These are phyloP conservation scores for Nyctibius bracteatus DNA, from an alignment of 2,113 vertebrate genomes.

Conservation along the genomic window DNA sequence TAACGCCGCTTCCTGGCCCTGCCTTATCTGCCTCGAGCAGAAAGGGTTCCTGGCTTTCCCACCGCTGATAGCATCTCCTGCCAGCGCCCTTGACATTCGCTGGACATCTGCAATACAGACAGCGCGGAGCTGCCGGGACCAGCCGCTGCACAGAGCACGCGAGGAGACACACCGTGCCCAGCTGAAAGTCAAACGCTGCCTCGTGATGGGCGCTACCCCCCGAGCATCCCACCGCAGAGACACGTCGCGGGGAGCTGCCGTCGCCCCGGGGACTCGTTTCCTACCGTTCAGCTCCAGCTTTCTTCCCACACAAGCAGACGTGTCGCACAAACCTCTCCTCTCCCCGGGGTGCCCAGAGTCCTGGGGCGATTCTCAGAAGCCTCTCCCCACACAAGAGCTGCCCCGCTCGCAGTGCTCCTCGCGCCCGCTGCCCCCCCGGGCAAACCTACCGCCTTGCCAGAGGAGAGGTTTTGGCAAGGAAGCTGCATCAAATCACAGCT, in stretches of 20 bases:
- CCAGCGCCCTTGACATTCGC: background rate
- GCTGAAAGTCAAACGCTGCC: background rate
- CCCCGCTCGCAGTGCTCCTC: background rate
- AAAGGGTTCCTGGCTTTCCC: background rate
- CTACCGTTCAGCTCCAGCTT: background rate
- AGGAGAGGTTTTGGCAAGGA: constrained; percentile 59
- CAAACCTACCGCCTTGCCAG: background rate
- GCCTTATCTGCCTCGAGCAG: background rate
- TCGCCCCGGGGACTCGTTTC: fast-evolving
- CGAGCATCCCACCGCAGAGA: background rate
- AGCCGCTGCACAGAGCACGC: fast-evolving
- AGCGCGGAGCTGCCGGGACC: fast-evolving
- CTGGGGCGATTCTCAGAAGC: background rate
- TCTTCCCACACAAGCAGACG: background rate
- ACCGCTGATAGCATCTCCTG: background rate
- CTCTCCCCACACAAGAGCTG: background rate
- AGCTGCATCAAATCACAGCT: constrained; percentile 63
- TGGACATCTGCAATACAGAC: background rate
- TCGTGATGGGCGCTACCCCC: fast-evolving
- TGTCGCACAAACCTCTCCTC: fast-evolving
- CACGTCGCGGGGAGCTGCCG: background rate
- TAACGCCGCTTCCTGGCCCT: background rate
- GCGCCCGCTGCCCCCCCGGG: background rate
- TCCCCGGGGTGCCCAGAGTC: background rate
- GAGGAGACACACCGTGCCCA: background rate